Percentiles rank a stretch among this genome's conserved stretches.
phyloP scores from a whole-genome alignment of 1,140 invertebrate species.

The Euschistus heros region DNA sequence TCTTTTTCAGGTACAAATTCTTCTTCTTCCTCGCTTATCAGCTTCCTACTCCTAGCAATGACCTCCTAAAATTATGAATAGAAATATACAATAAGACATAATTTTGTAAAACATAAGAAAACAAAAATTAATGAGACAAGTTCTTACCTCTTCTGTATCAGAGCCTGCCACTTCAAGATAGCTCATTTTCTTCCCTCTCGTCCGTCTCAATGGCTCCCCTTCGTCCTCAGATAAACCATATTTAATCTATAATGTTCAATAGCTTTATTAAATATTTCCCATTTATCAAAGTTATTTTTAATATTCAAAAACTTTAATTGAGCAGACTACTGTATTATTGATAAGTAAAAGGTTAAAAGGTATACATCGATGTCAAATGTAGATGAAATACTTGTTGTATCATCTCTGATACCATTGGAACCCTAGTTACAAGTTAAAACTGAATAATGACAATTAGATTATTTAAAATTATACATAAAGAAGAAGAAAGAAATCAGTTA shows the following conservation, averaged over 20 bases:
- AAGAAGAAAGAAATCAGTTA: too few species aligned
- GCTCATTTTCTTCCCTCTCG: slow-evolving; percentile 57
- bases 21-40: slow-evolving; percentile 28
- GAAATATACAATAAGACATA: neutral
- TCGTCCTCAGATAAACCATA: slow-evolving; percentile 44
- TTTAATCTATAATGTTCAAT: slow-evolving; percentile 35
- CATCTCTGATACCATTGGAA: too few species aligned
- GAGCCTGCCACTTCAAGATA: slow-evolving; percentile 54
- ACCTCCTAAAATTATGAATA: slow-evolving; percentile 21
- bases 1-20: slow-evolving; percentile 23
- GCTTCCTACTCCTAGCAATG: slow-evolving; percentile 21
- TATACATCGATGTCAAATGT: too few species aligned
- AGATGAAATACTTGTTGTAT: too few species aligned
- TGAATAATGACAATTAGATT: too few species aligned
- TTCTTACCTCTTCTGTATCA: slow-evolving; percentile 52
- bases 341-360: too few species aligned
- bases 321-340: too few species aligned
- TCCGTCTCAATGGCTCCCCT: slow-evolving; percentile 36
- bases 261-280: slow-evolving; percentile 22
- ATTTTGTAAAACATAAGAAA: neutral
- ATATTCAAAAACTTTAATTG: too few species aligned
- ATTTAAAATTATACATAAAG: too few species aligned
- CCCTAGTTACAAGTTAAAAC: too few species aligned
- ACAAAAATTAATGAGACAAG: neutral
- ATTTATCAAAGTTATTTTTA: too few species aligned